Percentiles rank a stretch among this genome's conserved stretches.
These are phyloP conservation scores for Hiodon tergisus DNA, from an alignment of 2,113 vertebrate genomes.

Conservation along the genomic window DNA sequence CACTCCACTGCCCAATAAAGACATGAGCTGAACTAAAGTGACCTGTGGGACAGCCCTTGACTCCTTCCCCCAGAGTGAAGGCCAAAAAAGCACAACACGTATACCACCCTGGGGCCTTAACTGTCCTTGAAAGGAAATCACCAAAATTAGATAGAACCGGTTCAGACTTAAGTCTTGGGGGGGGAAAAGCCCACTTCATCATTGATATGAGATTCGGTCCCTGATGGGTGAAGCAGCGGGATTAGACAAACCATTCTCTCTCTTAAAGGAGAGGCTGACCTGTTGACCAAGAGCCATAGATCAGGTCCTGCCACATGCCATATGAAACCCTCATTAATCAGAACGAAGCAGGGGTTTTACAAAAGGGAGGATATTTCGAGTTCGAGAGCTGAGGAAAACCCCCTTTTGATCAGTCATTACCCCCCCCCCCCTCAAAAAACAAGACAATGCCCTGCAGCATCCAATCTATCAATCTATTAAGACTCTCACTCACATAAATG, in stretches of 20 bases:
- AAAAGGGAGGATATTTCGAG: too few relatives aligned
- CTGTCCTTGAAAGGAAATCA: too few relatives aligned
- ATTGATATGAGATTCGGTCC: background rate
- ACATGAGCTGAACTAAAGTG: constrained; percentile 9
- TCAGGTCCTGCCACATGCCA: too few relatives aligned
- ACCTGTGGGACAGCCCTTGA: background rate
- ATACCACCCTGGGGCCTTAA: too few relatives aligned
- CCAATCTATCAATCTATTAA: background rate
- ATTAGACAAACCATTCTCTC: constrained; percentile 50
- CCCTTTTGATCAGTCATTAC: background rate
- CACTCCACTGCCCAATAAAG: constrained; percentile 1
- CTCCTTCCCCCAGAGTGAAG: background rate
- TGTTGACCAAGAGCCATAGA: too few relatives aligned
- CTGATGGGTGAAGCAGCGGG: constrained; percentile 22
- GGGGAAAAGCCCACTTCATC: constrained; percentile 12
- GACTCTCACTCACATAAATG: background rate
- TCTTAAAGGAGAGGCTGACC: constrained; percentile 26
- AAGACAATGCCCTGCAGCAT: background rate
- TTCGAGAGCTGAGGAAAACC: too few relatives aligned
- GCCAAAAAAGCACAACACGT: too few relatives aligned
- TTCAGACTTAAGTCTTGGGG: too few relatives aligned
- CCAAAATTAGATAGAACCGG: too few relatives aligned
- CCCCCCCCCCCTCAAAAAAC: background rate
- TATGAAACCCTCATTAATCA: too few relatives aligned
- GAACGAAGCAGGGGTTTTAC: too few relatives aligned